Evolutionary conservation across 2,113 vertebrate species (phyloP).

Genomic region (Clinocottus analis): DNA sequence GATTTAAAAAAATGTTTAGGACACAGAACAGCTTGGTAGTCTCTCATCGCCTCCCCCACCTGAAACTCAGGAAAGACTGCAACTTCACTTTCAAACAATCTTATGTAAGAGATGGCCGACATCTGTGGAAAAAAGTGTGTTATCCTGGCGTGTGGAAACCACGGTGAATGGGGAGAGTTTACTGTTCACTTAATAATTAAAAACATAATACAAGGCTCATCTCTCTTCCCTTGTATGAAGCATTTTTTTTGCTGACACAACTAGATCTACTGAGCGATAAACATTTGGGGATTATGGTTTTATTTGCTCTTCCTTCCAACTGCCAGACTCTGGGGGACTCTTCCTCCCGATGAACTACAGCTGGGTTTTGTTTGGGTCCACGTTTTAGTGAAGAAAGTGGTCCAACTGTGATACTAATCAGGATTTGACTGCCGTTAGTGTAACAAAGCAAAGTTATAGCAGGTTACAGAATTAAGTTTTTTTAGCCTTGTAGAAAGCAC

Average conservation of each 20-base stretch:
- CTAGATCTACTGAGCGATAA: not conserved
- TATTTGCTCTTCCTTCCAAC: not conserved
- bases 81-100: slow-evolving; percentile 36
- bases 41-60: slow-evolving; percentile 2
- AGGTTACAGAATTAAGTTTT: no score
- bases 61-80: not conserved
- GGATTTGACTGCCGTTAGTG: not conserved
- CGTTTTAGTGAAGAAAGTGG: not conserved
- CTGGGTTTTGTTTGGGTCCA: slow-evolving; percentile 8
- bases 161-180: slow-evolving; percentile 5
- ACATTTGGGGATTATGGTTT: no score
- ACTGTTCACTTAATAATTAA: not conserved
- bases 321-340: not conserved
- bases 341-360: not conserved
- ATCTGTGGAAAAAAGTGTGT: slow-evolving; percentile 57
- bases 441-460: not conserved
- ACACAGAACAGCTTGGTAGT: slow-evolving; percentile 12
- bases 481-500: no score
- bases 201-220: no score
- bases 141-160: slow-evolving; percentile 14
- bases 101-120: slow-evolving; percentile 48
- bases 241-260: no score
- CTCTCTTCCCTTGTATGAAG: no score
- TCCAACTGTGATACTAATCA: not conserved
- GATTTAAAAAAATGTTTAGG: not conserved